Evolutionary conservation across 2,113 vertebrate genomes (phyloP), one percentile per base, ranked within the genome.

Genomic region (Oryzias curvinotus): DNA sequence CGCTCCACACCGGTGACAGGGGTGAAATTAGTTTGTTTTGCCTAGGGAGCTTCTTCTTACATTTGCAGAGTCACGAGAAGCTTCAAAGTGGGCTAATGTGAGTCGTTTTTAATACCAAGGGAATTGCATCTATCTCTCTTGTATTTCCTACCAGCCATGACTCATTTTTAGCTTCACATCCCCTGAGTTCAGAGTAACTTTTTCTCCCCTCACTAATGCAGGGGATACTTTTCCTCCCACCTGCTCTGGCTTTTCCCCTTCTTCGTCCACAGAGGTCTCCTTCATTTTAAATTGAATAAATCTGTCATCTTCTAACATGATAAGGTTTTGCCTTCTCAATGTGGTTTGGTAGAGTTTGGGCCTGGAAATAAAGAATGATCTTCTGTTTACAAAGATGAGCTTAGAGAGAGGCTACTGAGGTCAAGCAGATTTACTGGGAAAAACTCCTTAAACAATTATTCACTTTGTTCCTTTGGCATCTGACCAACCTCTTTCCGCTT

Each of bases 11-110:
- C 52, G 48, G 36, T 71, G 80, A 81, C 80, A 73, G 56, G 69
- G 68, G 41, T 70, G 76, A 74, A 81, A 88, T 84, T 77, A 83
- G 71, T 81, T 78, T 68, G 79, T 81, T 82, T 65, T 47, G 78
- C 73, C 75, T 60, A 19, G 21, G 66, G 58, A 82, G 77, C 55
- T 7, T 85, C 73, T 73, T 59, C 73, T 62, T 60, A 84, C 73
- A 71, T 76, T 56, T 43, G 60, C 60, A 2, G 57, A 61, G 67
- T 72, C 69, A 73, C 55, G 8, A 71, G 68, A 43, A 64, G 59
- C 73, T 79, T 3, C 50, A 56, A 57, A 77, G 69, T 66, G 55
- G 73, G 62, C 48, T 63, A 75, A 77, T 69, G 60, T 48, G 55
- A 71, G 57, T 68, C 21, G 60, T 66, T 77, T 65, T 18, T 23